Base-by-base conservation (phyloP, 2,888 invertebrate genomes). In the Nyleta sp. region DNA sequence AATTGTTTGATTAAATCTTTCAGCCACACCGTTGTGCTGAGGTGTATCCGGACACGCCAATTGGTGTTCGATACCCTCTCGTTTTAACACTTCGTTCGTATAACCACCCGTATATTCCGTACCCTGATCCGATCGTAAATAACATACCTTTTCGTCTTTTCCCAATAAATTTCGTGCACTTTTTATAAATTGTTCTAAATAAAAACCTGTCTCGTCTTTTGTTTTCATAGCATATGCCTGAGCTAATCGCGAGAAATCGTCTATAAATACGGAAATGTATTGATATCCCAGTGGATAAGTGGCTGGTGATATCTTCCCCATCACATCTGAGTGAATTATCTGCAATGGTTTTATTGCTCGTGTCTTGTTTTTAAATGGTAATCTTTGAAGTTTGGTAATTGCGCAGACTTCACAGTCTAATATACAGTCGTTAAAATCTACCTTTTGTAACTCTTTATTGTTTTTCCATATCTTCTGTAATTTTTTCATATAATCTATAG, bases 211-310 rank as follows among this genome's bases (percentile, higher is more conserved):
- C 15, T 42, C 42, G 42, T 42, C 42, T 17, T 42, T 42, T 18
- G 42, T 77, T 78, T 78, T 80, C 8, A 83, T 62, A 1, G 79
- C 18, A 74, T 79, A 83, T n/a, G 68, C 60, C 57, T 38, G 75
- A 1, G 82, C 82, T 35, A 71, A 71, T 28, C 81, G 75, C 17
- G 79, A 82, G 55, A 15, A 42, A n/a, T 42, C 42, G 15, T 46
- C 44, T 46, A 46, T n/a, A n/a, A 46, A 46, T 22, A 20, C 65
- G 2, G 22, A 20, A 10, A 46, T 22, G n/a, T 46, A 20, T 46
- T 46, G 44, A 46, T 46, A 46, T 8, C 44, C 20, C 5, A 4
- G n/a, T 20, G 44, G 44, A 22, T 46, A 11, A 5, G 20, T 46
- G 8, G 44, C 44, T 20, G 44, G 20, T 7, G 44, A 46, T 46